phyloP scores from a whole-genome alignment of 2,888 invertebrate species.

The Ophraella communa region DNA sequence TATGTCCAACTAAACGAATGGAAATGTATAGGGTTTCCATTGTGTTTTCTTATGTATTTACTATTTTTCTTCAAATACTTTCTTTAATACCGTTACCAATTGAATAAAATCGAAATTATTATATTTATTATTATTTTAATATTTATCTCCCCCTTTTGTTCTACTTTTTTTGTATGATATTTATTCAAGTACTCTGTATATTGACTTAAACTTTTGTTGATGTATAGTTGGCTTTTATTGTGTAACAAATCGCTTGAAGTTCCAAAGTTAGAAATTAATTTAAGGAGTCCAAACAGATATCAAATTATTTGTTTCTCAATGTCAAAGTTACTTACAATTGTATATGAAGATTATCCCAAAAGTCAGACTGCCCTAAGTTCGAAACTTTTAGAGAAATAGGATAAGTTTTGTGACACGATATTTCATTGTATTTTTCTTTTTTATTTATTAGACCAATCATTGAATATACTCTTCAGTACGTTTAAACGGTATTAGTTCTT shows the following conservation, averaged over 20 bases:
- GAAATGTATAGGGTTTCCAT: too few species aligned
- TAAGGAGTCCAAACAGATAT: conserved; percentile 2
- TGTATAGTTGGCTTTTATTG: background rate
- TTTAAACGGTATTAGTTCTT: background rate
- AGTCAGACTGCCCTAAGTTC: conserved; percentile 20
- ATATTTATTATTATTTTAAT: too few species aligned
- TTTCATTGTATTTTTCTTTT: conserved; percentile 34
- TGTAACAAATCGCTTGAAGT: background rate
- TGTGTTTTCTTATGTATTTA: too few species aligned
- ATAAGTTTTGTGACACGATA: conserved; percentile 37
- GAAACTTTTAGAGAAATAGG: conserved; percentile 30
- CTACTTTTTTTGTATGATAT: background rate
- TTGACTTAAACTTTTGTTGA: background rate
- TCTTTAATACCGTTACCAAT: too few species aligned
- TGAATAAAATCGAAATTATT: too few species aligned
- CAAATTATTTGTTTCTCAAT: conserved; percentile 31
- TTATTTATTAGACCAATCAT: background rate
- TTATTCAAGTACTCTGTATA: background rate
- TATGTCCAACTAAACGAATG: too few species aligned
- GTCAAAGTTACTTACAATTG: conserved; percentile 31
- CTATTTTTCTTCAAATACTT: too few species aligned
- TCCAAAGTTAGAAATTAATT: background rate
- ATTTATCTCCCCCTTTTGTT: too few species aligned
- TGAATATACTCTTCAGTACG: background rate
- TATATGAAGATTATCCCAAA: conserved; percentile 29